Evolutionary conservation across 2,113 vertebrate species (phyloP).

Genomic region (Bubalus kerabau): DNA sequence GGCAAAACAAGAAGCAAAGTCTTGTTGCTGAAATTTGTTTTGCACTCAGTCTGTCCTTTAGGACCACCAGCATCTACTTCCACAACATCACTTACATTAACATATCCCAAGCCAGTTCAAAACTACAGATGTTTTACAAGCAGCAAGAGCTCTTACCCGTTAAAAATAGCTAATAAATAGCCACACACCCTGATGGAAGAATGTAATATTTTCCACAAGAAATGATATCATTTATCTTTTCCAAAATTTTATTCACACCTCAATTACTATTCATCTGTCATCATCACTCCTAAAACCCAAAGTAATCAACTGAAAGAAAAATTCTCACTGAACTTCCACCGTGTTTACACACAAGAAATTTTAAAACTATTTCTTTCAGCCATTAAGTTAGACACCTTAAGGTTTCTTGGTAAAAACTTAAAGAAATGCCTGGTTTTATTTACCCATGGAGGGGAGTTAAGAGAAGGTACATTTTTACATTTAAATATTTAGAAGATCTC

Average conservation of each 20-base stretch:
- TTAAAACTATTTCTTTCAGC: conserved; percentile 6
- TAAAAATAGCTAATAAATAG: conserved; percentile 37
- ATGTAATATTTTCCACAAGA: conserved; percentile 41
- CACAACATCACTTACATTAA: background rate
- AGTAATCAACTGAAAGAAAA: conserved; percentile 47
- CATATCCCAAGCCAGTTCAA: background rate
- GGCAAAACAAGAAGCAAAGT: background rate
- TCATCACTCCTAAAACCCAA: conserved; percentile 29
- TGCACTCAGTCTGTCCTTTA: background rate
- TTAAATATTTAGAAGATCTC: background rate
- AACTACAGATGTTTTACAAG: background rate
- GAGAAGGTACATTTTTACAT: background rate
- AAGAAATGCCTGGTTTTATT: background rate
- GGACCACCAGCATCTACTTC: background rate
- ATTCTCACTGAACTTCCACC: conserved; percentile 38
- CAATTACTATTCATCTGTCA: conserved; percentile 68
- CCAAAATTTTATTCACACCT: conserved; percentile 60
- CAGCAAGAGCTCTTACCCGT: background rate
- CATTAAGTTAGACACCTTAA: background rate
- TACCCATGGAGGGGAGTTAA: background rate
- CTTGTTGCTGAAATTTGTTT: background rate
- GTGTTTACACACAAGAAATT: conserved; percentile 36
- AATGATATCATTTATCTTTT: conserved; percentile 48
- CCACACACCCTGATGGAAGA: conserved; percentile 17
- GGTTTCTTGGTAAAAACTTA: conserved; percentile 18